A percentile compares a stretch with the other conserved stretches of the same genome.
Evolutionary conservation across 2,797 vertebrate genomes (phyloP).

Genomic region (Aotus griseimembra): DNA sequence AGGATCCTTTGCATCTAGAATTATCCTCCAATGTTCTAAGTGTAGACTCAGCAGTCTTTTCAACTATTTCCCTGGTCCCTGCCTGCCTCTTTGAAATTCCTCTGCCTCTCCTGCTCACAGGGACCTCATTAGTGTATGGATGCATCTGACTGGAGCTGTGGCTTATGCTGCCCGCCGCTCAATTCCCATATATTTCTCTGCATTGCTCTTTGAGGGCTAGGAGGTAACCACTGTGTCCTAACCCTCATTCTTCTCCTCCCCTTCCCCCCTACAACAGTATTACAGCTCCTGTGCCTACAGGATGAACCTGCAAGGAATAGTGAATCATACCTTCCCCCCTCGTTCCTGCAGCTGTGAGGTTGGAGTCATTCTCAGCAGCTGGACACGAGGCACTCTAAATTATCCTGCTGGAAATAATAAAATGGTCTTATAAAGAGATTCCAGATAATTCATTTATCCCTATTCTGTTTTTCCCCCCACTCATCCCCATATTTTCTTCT

Average conservation of each 20-base stretch:
- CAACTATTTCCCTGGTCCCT: neutral
- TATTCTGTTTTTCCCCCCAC: neutral
- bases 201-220: neutral
- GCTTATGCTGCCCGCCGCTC: neutral
- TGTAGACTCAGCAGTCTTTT: neutral
- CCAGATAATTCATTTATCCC: neutral
- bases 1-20: neutral
- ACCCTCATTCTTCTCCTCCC: neutral
- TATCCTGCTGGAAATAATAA: conserved; percentile 46
- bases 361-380: conserved; percentile 32
- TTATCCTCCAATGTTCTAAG: neutral
- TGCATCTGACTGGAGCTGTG: neutral
- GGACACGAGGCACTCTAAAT: neutral
- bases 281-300: neutral
- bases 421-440: neutral
- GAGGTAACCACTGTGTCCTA: neutral
- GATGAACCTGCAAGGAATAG: conserved; percentile 24
- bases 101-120: neutral
- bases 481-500: neutral
- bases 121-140: neutral
- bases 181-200: no score
- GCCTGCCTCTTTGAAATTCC: neutral
- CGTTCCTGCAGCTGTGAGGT: conserved; percentile 60
- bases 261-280: neutral
- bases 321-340: conserved; percentile 63